These are phyloP conservation scores for Papilio dardanus DNA, from an alignment of 1,140 invertebrate genomes.

Conservation along the genomic window DNA sequence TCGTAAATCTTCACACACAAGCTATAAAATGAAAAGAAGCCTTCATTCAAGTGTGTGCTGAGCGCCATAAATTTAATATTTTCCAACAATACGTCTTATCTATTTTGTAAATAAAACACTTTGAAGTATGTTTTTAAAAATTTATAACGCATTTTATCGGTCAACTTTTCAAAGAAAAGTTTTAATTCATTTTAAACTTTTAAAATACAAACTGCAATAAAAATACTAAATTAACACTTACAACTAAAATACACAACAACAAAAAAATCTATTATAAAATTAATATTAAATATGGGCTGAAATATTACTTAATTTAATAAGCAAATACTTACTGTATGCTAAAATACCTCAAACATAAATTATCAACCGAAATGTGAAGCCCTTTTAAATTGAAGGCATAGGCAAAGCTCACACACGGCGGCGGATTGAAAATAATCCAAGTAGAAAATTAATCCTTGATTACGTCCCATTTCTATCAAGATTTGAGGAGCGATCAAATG, in stretches of 20 bases:
- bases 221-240: too few relatives aligned
- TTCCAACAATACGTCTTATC: conserved; percentile 58
- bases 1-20: conserved; percentile 70
- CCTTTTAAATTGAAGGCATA: conserved; percentile 70
- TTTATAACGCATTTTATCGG: conserved; percentile 15
- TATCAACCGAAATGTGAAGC: conserved; percentile 51
- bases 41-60: conserved; percentile 61
- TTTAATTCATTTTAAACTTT: background rate
- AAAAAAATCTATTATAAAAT: too few relatives aligned
- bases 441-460: conserved; percentile 82
- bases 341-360: conserved; percentile 50
- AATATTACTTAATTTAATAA: background rate
- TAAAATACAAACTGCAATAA: background rate
- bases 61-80: conserved; percentile 69
- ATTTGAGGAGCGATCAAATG: conserved; percentile 54
- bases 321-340: conserved; percentile 3
- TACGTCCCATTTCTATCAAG: conserved; percentile 66
- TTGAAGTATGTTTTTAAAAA: conserved; percentile 20
- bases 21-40: conserved; percentile 70
- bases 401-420: conserved; percentile 70
- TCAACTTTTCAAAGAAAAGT: background rate
- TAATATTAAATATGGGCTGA: too few relatives aligned
- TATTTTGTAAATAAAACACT: conserved; percentile 32
- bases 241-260: too few relatives aligned
- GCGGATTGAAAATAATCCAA: conserved; percentile 81